Evolutionary conservation across 2,113 vertebrate genomes (phyloP).

Genomic region (Seriola rivoliana): DNA sequence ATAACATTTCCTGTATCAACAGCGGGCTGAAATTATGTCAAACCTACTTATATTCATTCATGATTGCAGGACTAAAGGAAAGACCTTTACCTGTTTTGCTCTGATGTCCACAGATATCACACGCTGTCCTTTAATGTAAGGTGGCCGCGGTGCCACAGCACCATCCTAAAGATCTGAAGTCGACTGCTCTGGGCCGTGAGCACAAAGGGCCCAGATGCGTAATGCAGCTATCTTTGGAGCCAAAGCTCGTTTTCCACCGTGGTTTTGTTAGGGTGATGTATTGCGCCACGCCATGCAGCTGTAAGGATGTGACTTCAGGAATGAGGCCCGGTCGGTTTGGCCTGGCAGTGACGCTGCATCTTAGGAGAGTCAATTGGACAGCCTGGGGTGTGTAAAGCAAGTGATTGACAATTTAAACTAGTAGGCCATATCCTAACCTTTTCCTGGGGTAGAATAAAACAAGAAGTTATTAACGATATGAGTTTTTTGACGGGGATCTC

Average conservation of each 20-base stretch:
- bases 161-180: constrained; percentile 46
- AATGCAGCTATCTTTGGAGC: constrained; percentile 44
- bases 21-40: neutral
- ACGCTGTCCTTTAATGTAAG: constrained; percentile 4
- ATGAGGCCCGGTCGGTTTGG: constrained; percentile 78
- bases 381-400: neutral
- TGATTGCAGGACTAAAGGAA: neutral
- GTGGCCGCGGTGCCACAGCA: constrained; percentile 22
- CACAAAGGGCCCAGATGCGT: constrained; percentile 24
- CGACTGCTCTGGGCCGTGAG: constrained; percentile 11
- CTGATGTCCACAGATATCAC: constrained; percentile 26
- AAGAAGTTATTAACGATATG: too few relatives aligned
- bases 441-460: neutral
- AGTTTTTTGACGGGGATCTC: too few relatives aligned
- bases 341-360: constrained; percentile 41
- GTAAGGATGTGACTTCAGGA: constrained; percentile 66
- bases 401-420: neutral
- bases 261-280: constrained; percentile 2
- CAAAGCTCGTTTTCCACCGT: constrained; percentile 2
- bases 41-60: neutral
- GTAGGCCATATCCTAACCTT: neutral
- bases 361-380: constrained; percentile 2
- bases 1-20: neutral
- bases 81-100: constrained; percentile 60
- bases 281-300: constrained; percentile 41